These are phyloP conservation scores for Falco concolor DNA, from an alignment of 2,797 vertebrate species.

Conservation along the genomic window DNA sequence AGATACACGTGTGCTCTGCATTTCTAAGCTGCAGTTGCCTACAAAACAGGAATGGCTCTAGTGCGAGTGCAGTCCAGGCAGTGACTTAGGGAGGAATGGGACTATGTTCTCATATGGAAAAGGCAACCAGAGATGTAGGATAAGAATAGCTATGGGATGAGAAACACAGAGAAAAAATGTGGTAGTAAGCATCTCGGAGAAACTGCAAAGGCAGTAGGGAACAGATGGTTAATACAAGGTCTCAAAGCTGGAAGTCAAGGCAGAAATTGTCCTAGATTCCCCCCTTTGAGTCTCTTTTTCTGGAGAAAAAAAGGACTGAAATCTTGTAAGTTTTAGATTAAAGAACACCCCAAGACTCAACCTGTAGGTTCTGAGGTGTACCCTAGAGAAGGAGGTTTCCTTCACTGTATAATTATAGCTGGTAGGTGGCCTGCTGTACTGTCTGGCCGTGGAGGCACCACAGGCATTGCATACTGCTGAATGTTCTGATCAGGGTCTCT, in stretches of 20 bases:
- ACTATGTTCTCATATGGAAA: neutral
- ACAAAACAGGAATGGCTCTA: neutral
- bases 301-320: neutral
- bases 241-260: neutral
- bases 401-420: neutral
- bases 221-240: neutral
- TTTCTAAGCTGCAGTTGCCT: neutral
- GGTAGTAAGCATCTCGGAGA: neutral
- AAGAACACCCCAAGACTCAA: neutral
- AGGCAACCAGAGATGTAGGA: neutral
- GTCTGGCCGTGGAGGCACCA: neutral
- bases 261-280: neutral
- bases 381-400: neutral
- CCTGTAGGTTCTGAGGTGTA: neutral
- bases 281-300: accelerated
- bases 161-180: neutral
- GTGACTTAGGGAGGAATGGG: neutral
- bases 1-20: neutral
- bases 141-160: neutral
- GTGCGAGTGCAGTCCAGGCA: neutral
- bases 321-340: neutral
- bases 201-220: neutral
- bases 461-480: neutral
- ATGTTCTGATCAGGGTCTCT: neutral
- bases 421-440: neutral